Percentiles rank a stretch among this genome's conserved stretches.
Conservation (phyloP, 2,888 invertebrate species). For the Drosophila siamana region DNA sequence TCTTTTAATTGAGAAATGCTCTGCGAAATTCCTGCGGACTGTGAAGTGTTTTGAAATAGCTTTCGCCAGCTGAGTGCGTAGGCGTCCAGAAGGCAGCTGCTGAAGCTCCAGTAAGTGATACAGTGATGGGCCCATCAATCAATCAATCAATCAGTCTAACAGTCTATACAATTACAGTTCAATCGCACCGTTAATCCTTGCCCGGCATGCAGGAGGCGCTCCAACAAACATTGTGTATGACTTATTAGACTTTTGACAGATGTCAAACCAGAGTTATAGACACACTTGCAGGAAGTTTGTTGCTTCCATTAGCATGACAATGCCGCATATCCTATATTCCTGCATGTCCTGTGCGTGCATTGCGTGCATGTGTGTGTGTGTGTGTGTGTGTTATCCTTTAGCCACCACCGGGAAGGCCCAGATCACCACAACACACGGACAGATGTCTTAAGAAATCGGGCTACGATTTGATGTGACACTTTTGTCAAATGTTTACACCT, state of each 20-base stretch:
- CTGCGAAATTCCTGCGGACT: slow-evolving; percentile 26
- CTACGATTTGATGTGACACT: slow-evolving; percentile 72
- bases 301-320: slow-evolving; percentile 58
- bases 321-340: not conserved
- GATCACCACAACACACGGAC: slow-evolving; percentile 20
- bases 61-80: slow-evolving; percentile 1
- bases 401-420: slow-evolving; percentile 25
- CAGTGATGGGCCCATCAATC: slow-evolving; percentile 40
- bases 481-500: slow-evolving; percentile 83
- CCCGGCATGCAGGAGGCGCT: slow-evolving; percentile 41
- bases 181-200: slow-evolving; percentile 57
- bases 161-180: slow-evolving; percentile 54
- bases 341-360: slow-evolving; percentile 15
- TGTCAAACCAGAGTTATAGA: slow-evolving; percentile 71
- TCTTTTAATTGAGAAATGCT: slow-evolving; percentile 61
- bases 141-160: slow-evolving; percentile 50
- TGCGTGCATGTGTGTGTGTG: not conserved
- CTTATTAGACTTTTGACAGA: slow-evolving; percentile 82
- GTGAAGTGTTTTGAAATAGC: slow-evolving; percentile 2
- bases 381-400: slow-evolving; percentile 23
- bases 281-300: slow-evolving; percentile 55
- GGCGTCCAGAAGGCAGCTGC: not conserved
- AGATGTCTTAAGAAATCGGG: slow-evolving; percentile 59
- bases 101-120: not conserved
- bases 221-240: slow-evolving; percentile 65